Conservation (phyloP, 2,113 vertebrate genomes). For the Rana temporaria region DNA sequence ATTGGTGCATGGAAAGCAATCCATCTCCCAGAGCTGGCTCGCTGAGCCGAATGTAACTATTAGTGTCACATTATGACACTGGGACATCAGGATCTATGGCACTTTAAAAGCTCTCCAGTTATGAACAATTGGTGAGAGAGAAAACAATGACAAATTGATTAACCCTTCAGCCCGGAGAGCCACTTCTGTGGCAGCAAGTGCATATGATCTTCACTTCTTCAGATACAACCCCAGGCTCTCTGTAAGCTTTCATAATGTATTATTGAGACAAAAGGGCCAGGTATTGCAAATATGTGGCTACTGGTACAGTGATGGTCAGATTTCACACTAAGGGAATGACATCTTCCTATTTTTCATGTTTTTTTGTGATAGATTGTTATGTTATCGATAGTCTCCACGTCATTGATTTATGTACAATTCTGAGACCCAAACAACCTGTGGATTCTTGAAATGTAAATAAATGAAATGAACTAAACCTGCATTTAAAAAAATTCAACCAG, state of each 20-base stretch:
- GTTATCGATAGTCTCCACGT: slow-evolving; percentile 1
- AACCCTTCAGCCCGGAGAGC: slow-evolving; percentile 63
- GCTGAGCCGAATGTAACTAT: slow-evolving; percentile 75
- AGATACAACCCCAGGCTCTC: slow-evolving; percentile 15
- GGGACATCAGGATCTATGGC: slow-evolving; percentile 82
- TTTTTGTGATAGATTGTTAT: slow-evolving; percentile 1
- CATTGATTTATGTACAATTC: slow-evolving; percentile 18
- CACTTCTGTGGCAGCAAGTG: slow-evolving; percentile 51
- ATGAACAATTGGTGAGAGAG: slow-evolving; percentile 83
- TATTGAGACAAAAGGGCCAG: slow-evolving; percentile 65
- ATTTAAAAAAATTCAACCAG: too few relatives aligned
- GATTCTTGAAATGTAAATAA: neutral
- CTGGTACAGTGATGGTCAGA: slow-evolving; percentile 13
- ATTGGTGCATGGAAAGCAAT: slow-evolving; percentile 79
- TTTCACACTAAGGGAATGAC: neutral
- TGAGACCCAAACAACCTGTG: slow-evolving; percentile 13
- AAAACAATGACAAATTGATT: slow-evolving; percentile 82
- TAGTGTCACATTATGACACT: slow-evolving; percentile 83
- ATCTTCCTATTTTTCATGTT: slow-evolving; percentile 15
- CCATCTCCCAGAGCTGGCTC: slow-evolving; percentile 76
- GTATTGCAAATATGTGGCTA: slow-evolving; percentile 14
- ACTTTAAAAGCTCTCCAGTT: slow-evolving; percentile 82
- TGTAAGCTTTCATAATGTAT: neutral
- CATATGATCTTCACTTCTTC: slow-evolving; percentile 72
- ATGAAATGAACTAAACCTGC: too few relatives aligned